Evolutionary conservation across 1,140 invertebrate genomes (phyloP).

Genomic region (Papilio aristodemus): DNA sequence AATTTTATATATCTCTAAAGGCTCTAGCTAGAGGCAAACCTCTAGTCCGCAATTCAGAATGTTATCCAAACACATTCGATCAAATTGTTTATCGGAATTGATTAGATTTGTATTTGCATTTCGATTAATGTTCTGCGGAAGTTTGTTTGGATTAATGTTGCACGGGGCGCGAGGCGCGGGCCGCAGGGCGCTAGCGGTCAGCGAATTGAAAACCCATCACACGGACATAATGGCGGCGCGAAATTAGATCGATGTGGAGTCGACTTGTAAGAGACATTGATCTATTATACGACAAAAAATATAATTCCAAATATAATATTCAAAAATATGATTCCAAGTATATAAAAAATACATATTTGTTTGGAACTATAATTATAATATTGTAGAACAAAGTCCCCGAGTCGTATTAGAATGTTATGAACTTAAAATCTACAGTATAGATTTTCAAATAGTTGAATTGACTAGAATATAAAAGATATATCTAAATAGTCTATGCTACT

Average conservation of each 20-base stretch:
- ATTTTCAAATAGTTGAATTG: no score
- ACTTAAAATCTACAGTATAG: no score
- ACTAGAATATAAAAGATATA: no score
- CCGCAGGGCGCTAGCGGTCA: slow-evolving; percentile 1
- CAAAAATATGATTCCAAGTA: no score
- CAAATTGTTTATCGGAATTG: slow-evolving; percentile 17
- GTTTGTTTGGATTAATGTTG: slow-evolving; percentile 19
- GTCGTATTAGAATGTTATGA: no score
- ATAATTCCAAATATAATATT: neutral
- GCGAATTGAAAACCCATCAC: slow-evolving; percentile 18
- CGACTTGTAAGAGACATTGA: neutral
- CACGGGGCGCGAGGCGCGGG: neutral
- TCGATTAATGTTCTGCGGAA: slow-evolving; percentile 20
- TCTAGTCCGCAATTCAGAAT: neutral
- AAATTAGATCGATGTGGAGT: slow-evolving; percentile 13
- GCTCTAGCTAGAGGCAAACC: neutral
- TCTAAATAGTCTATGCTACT: no score
- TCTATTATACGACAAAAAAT: neutral
- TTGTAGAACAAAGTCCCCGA: no score
- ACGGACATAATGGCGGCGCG: neutral
- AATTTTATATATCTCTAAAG: no score
- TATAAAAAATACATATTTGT: no score
- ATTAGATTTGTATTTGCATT: slow-evolving; percentile 20
- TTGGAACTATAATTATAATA: no score
- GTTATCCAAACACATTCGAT: neutral